Conservation (phyloP, 2,888 invertebrate genomes). For the Sminthurinus aureus region DNA sequence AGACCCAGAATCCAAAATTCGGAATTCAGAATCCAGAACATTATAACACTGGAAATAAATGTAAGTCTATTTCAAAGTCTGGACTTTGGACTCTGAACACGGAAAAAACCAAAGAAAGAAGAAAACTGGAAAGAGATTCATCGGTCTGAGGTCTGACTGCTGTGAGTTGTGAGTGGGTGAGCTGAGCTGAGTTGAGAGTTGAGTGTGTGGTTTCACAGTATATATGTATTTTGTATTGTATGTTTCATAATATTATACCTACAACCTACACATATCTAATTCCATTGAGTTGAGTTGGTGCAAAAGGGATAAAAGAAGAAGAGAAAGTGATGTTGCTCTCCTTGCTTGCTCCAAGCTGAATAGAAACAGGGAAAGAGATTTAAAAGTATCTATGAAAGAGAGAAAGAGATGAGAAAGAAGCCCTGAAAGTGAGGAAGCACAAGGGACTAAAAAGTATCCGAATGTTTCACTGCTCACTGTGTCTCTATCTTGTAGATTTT, state of each 20-base stretch:
- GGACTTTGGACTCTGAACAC: too few species aligned
- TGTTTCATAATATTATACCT: neutral
- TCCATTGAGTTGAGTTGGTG: neutral
- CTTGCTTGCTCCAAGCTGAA: neutral
- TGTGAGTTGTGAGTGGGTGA: neutral
- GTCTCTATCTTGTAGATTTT: too few species aligned
- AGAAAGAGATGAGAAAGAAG: constrained; percentile 23
- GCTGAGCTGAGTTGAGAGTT: neutral
- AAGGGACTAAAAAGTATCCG: constrained; percentile 6
- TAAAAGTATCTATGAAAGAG: neutral
- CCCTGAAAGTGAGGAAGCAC: constrained; percentile 29
- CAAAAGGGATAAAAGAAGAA: neutral
- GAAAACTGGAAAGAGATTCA: neutral
- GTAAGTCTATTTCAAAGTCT: too few species aligned
- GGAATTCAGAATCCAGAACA: too few species aligned
- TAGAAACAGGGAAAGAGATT: constrained; percentile 15
- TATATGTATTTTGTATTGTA: neutral
- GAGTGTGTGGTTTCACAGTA: neutral
- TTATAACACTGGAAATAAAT: too few species aligned
- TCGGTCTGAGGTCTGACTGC: neutral
- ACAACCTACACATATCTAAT: too few species aligned
- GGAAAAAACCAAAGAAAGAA: too few species aligned
- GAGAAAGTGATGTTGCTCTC: neutral
- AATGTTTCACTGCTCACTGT: too few species aligned
- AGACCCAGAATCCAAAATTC: too few species aligned